Percentiles rank a stretch among this genome's conserved stretches.
phyloP scores from a whole-genome alignment of 1,140 invertebrate genomes.

The Luehdorfia chinensis region DNA sequence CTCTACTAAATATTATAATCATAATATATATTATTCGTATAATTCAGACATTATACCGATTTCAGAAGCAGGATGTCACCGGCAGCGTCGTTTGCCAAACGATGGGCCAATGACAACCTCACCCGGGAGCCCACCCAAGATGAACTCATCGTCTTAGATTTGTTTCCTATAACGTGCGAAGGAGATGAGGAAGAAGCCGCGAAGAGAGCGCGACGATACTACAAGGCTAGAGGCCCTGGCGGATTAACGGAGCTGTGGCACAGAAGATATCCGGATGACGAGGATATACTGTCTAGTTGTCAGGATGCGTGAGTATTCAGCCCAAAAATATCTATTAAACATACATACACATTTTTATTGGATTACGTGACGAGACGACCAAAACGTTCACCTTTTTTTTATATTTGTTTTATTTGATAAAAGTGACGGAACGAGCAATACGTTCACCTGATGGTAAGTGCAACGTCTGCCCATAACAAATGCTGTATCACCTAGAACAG shows the following conservation, averaged over 20 bases:
- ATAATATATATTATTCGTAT: too few relatives aligned
- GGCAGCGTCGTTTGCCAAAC: conserved; percentile 69
- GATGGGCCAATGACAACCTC: conserved; percentile 67
- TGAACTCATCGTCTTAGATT: conserved; percentile 42
- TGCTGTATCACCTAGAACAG: too few relatives aligned
- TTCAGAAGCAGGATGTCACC: conserved; percentile 58
- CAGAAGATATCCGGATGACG: conserved; percentile 55
- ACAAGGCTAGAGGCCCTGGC: conserved; percentile 51
- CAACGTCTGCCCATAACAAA: too few relatives aligned
- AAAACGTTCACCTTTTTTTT: too few relatives aligned
- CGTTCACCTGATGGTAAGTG: too few relatives aligned
- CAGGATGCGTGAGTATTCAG: conserved; percentile 55
- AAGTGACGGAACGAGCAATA: too few relatives aligned
- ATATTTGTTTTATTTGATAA: too few relatives aligned
- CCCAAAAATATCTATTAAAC: conserved; percentile 1
- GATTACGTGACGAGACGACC: too few relatives aligned
- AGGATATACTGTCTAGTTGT: conserved; percentile 67
- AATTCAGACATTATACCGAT: too few relatives aligned
- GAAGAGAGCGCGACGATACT: conserved; percentile 57
- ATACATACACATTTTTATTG: too few relatives aligned
- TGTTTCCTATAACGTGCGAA: conserved; percentile 48
- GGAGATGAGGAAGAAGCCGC: conserved; percentile 51
- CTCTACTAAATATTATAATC: too few relatives aligned
- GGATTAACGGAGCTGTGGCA: conserved; percentile 58
- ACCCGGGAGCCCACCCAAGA: conserved; percentile 39